Evolutionary conservation across 2,113 vertebrate species (phyloP).

Genomic region (Athene cunicularia): DNA sequence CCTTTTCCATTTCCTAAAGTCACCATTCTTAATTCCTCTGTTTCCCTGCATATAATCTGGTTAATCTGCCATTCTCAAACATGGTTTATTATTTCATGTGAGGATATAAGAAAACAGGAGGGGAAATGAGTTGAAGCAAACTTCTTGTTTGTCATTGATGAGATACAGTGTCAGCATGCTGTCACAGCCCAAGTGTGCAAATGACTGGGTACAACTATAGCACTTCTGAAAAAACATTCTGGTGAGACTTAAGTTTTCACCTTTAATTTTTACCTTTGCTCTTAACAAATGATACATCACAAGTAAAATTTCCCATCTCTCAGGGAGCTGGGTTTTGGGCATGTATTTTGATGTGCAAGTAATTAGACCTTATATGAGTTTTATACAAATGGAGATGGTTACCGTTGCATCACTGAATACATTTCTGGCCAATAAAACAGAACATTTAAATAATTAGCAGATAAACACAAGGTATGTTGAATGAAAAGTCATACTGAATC

Average conservation of each 20-base stretch:
- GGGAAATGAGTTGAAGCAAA: neutral
- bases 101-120: neutral
- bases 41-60: neutral
- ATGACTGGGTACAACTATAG: neutral
- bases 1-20: neutral
- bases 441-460: neutral
- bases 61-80: neutral
- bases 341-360: neutral
- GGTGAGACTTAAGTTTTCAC: neutral
- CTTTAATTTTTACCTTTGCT: neutral
- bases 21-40: neutral
- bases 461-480: neutral
- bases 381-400: neutral
- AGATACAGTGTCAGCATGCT: accelerated
- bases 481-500: neutral
- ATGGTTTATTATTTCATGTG: neutral
- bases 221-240: neutral
- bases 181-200: neutral
- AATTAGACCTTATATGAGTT: neutral
- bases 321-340: neutral
- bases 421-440: neutral
- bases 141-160: neutral
- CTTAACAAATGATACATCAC: neutral
- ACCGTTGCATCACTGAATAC: neutral
- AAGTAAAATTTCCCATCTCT: neutral